Conservation (phyloP, 2,797 vertebrate species). For the Morus bassanus region DNA sequence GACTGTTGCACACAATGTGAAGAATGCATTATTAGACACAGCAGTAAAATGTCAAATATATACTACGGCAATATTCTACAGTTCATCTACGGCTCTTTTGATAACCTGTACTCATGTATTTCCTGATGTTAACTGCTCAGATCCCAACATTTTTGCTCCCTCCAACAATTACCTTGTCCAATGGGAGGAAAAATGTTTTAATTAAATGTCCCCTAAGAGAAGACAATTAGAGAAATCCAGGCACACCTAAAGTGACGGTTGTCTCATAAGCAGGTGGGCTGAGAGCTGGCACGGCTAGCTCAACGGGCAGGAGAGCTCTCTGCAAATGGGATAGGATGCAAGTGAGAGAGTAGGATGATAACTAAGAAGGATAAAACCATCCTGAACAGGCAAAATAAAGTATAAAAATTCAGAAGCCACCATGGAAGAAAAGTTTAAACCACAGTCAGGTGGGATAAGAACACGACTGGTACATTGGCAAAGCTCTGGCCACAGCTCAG, state of each 20-base stretch:
- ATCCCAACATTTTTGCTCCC: conserved; percentile 38
- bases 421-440: background rate
- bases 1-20: background rate
- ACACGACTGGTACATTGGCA: background rate
- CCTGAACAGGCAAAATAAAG: background rate
- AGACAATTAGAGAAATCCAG: background rate
- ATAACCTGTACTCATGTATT: background rate
- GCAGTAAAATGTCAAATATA: conserved; percentile 54
- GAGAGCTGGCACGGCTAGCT: background rate
- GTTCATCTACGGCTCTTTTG: conserved; percentile 48
- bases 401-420: background rate
- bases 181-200: background rate
- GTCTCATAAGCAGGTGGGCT: background rate
- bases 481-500: background rate
- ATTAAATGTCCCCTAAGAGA: conserved; percentile 33
- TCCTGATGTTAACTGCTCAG: conserved; percentile 56
- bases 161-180: conserved; percentile 7
- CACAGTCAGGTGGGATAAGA: background rate
- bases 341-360: background rate
- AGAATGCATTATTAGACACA: conserved; percentile 6
- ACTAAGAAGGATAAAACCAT: background rate
- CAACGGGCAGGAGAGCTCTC: background rate
- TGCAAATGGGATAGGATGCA: background rate
- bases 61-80: conserved; percentile 28
- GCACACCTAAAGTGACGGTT: background rate